A percentile compares a stretch with the other conserved stretches of the same genome.
phyloP scores from a whole-genome alignment of 2,888 invertebrate species.

The Oscheius sp. region DNA sequence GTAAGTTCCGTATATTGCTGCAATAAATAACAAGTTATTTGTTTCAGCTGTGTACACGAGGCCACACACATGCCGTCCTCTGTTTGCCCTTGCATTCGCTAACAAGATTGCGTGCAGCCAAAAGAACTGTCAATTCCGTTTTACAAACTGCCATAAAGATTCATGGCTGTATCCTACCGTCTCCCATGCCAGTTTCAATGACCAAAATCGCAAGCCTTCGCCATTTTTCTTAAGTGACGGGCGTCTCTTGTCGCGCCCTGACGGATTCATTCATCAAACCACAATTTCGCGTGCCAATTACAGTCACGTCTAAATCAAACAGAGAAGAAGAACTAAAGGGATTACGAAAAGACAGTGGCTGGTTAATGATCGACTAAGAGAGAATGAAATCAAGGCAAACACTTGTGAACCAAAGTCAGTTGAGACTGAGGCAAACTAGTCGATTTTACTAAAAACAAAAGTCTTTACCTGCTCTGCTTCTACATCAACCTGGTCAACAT shows the following conservation, averaged over 20 bases:
- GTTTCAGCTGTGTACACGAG: not conserved
- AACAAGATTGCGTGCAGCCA: slow-evolving; percentile 4
- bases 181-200: not conserved
- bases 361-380: too few relatives aligned
- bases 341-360: not conserved
- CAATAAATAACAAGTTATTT: too few relatives aligned
- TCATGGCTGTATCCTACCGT: slow-evolving; percentile 7
- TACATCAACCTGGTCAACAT: slow-evolving; percentile 48
- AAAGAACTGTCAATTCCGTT: slow-evolving; percentile 18
- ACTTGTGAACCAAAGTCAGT: not conserved
- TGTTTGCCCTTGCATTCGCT: slow-evolving; percentile 17
- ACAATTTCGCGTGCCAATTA: not conserved
- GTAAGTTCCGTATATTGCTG: slow-evolving; percentile 55
- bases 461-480: slow-evolving; percentile 49
- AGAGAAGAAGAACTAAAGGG: not conserved
- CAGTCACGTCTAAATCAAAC: not conserved
- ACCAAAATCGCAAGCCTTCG: not conserved
- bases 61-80: not conserved
- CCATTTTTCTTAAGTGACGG: not conserved
- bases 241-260: not conserved
- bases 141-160: slow-evolving; percentile 22
- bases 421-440: not conserved
- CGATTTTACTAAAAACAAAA: not conserved
- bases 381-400: not conserved
- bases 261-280: not conserved